Evolutionary conservation across 1,140 invertebrate genomes (phyloP).

Genomic region (Drosophila serrata): DNA sequence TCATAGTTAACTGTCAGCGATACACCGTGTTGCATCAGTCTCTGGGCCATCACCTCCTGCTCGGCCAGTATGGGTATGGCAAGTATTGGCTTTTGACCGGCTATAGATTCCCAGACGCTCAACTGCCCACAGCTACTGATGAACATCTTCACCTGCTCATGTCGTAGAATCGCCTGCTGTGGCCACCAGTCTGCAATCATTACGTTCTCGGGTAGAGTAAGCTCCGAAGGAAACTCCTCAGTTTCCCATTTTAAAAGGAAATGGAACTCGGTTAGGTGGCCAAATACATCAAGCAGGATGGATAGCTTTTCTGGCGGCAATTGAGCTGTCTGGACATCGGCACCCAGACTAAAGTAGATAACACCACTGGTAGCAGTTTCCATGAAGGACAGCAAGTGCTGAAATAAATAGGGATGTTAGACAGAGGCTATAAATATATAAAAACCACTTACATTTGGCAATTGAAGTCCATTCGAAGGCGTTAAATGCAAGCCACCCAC

Average conservation of each 20-base stretch:
- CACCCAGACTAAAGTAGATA: slow-evolving; percentile 88
- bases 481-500: slow-evolving; percentile 86
- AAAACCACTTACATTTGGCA: slow-evolving; percentile 54
- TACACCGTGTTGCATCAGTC: slow-evolving; percentile 71
- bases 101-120: slow-evolving; percentile 87
- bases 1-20: slow-evolving; percentile 68
- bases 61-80: slow-evolving; percentile 88
- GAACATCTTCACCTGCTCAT: slow-evolving; percentile 87
- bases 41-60: slow-evolving; percentile 86
- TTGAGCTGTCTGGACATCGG: slow-evolving; percentile 87
- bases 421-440: rapidly evolving
- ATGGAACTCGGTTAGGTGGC: slow-evolving; percentile 86
- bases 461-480: slow-evolving; percentile 14
- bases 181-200: slow-evolving; percentile 89
- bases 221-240: slow-evolving; percentile 85
- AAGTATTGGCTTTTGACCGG: slow-evolving; percentile 87
- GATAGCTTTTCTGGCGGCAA: slow-evolving; percentile 86
- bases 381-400: slow-evolving; percentile 86
- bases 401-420: not conserved
- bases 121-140: slow-evolving; percentile 89
- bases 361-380: slow-evolving; percentile 87
- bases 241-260: slow-evolving; percentile 90
- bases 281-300: slow-evolving; percentile 86
- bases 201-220: slow-evolving; percentile 87
- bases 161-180: slow-evolving; percentile 89